Evolutionary conservation across 2,888 invertebrate genomes (phyloP).

Genomic region (Lasioglossum oenotherae): DNA sequence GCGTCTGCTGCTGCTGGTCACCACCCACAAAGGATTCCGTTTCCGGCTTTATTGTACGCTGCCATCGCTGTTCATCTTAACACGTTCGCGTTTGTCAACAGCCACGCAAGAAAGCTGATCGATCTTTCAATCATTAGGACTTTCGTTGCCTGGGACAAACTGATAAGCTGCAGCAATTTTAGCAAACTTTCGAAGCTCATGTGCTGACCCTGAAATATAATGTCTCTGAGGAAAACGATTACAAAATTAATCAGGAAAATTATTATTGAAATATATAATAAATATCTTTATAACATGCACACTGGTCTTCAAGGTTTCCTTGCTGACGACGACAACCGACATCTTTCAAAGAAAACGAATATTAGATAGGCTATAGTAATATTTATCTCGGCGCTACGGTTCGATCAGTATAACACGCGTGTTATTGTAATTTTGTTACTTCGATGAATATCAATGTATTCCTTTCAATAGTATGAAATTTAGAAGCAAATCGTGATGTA

Average conservation of each 20-base stretch:
- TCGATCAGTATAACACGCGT: too few species aligned
- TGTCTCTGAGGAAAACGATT: too few species aligned
- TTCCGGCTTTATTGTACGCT: conserved; percentile 35
- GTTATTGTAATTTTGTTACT: too few species aligned
- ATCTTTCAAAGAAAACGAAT: too few species aligned
- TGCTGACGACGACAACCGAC: neutral
- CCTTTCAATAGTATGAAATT: too few species aligned
- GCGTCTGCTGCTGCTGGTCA: conserved; percentile 5
- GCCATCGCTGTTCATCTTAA: neutral
- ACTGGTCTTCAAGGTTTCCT: too few species aligned
- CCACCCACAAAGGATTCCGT: conserved; percentile 47
- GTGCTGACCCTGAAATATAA: neutral
- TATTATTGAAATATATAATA: too few species aligned
- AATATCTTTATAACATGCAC: too few species aligned
- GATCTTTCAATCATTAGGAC: neutral
- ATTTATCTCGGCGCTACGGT: too few species aligned
- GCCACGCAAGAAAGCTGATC: neutral
- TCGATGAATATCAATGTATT: too few species aligned
- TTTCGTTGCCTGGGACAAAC: neutral
- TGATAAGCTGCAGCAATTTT: neutral
- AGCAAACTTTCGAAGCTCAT: neutral
- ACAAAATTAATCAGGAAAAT: neutral
- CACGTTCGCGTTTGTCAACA: neutral
- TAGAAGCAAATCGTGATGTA: too few species aligned
- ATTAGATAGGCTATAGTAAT: neutral